phyloP scores from a whole-genome alignment of 2,113 vertebrate genomes.

The Tyrannus savana region DNA sequence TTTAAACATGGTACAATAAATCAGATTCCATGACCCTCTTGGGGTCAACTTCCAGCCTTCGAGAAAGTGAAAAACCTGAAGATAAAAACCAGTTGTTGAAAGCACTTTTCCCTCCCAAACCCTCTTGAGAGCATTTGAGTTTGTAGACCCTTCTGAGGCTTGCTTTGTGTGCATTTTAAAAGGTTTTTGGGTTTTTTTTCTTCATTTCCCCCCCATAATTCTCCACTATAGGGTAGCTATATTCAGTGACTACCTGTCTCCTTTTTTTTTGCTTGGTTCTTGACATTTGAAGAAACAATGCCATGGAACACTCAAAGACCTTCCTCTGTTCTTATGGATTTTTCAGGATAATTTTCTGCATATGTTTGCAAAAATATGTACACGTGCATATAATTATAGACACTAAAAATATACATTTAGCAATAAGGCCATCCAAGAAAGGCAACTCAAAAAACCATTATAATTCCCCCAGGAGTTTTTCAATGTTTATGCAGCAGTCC shows the following conservation, averaged over 20 bases:
- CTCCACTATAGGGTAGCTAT: not conserved
- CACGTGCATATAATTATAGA: not conserved
- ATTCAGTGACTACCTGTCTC: not conserved
- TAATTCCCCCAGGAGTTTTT: not conserved
- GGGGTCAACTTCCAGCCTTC: not conserved
- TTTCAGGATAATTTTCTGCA: not conserved
- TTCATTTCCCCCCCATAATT: not conserved
- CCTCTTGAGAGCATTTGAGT: constrained; percentile 27
- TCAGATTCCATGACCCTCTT: not conserved
- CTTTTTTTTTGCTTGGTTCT: not conserved
- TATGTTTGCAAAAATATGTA: not conserved
- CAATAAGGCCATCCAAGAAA: not conserved
- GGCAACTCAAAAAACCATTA: not conserved
- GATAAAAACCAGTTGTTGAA: constrained; percentile 44
- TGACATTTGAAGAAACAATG: not conserved
- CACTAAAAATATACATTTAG: not conserved
- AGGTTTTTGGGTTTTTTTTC: not conserved
- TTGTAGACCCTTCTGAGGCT: not conserved
- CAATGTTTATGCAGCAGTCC: not conserved
- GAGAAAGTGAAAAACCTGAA: constrained; percentile 34
- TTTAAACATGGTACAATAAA: constrained; percentile 39
- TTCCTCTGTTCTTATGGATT: not conserved
- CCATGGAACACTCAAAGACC: not conserved
- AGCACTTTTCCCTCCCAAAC: not conserved
- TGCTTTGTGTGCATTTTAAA: constrained; percentile 19